Evolutionary conservation across 2,888 invertebrate genomes (phyloP).

Genomic region (Hipparchia sbordonii): DNA sequence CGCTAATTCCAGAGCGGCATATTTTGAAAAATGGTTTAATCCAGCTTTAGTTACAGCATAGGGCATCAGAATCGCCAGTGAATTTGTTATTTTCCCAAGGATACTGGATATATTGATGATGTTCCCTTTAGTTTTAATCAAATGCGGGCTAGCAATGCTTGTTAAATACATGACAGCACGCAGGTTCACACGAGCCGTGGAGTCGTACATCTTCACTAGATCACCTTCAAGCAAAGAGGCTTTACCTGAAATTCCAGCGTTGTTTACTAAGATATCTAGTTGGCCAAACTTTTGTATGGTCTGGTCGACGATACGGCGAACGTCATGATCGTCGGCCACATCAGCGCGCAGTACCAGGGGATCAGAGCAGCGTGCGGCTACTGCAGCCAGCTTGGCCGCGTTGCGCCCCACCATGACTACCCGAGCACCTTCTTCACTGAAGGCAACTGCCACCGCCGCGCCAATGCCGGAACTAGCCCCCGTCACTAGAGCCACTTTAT

Average conservation of each 20-base stretch:
- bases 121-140: conserved; percentile 49
- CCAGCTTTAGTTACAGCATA: conserved; percentile 43
- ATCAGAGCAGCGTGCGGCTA: conserved; percentile 25
- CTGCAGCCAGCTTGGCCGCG: conserved; percentile 23
- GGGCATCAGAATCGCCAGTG: conserved; percentile 28
- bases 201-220: conserved; percentile 29
- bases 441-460: conserved; percentile 51
- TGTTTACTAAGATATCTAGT: conserved; percentile 52
- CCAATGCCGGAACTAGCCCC: conserved; percentile 62
- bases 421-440: conserved; percentile 53
- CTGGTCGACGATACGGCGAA: conserved; percentile 41
- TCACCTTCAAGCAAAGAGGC: conserved; percentile 41
- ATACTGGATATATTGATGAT: conserved; percentile 28
- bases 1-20: conserved; percentile 30
- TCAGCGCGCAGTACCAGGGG: conserved; percentile 24
- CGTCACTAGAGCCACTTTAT: conserved; percentile 47
- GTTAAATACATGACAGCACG: conserved; percentile 46
- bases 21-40: conserved; percentile 27
- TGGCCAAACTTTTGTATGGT: conserved; percentile 47
- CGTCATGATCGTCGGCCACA: conserved; percentile 22
- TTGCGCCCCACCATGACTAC: conserved; percentile 52
- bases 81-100: conserved; percentile 29
- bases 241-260: conserved; percentile 45
- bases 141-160: conserved; percentile 44
- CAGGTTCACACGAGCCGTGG: conserved; percentile 39